phyloP scores from a whole-genome alignment of 1,140 invertebrate species.

The Drosophila lowei region DNA sequence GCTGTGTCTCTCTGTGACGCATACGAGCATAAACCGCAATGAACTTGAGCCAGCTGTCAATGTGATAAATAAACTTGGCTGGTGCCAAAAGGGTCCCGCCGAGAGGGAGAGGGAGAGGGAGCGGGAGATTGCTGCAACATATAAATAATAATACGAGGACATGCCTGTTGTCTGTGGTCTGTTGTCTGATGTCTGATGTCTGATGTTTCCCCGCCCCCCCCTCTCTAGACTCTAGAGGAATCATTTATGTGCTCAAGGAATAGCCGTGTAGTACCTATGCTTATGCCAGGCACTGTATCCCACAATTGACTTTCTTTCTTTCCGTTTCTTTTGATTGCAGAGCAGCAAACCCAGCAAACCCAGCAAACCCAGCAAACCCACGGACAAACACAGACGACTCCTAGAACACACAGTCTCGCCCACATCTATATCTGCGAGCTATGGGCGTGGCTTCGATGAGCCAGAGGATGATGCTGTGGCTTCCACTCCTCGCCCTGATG shows the following conservation, averaged over 20 bases:
- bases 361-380: too few species aligned
- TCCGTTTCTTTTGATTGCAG: too few species aligned
- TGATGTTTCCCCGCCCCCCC: too few species aligned
- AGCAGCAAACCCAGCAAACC: too few species aligned
- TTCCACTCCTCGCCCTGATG: slow-evolving; percentile 42
- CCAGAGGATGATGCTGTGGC: slow-evolving; percentile 38
- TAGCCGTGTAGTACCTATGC: too few species aligned
- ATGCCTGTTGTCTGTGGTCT: slow-evolving; percentile 9
- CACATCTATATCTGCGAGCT: not conserved
- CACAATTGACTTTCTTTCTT: too few species aligned
- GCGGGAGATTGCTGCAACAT: slow-evolving; percentile 26
- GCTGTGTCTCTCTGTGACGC: slow-evolving; percentile 29
- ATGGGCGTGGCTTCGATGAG: slow-evolving; percentile 61
- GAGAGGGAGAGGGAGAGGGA: too few species aligned
- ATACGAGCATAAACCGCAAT: slow-evolving; percentile 57
- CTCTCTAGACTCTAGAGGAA: too few species aligned
- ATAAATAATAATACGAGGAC: slow-evolving; percentile 47
- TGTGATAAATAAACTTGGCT: slow-evolving; percentile 76
- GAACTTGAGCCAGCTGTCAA: slow-evolving; percentile 75
- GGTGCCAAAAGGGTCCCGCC: slow-evolving; percentile 14
- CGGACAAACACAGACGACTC: not conserved
- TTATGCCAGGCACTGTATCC: too few species aligned
- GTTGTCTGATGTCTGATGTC: too few species aligned
- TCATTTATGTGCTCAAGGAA: too few species aligned
- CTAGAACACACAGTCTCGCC: not conserved